phyloP scores from a whole-genome alignment of 1,140 invertebrate species.

The Anoplolepis gracilipes region DNA sequence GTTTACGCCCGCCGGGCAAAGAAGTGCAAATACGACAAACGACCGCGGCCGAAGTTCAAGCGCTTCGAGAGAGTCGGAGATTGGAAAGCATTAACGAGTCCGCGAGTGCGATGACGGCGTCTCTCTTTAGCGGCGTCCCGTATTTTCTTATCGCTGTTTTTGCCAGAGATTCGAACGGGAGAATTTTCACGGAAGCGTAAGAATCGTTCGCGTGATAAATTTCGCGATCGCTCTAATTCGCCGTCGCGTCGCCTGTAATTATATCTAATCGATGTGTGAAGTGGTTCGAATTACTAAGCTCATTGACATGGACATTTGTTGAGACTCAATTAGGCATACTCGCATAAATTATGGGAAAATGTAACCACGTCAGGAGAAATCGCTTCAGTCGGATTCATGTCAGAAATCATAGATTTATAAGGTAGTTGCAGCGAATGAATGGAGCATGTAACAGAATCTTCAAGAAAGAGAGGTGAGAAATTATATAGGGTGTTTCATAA shows the following conservation, averaged over 20 bases:
- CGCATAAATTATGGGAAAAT: constrained; percentile 42
- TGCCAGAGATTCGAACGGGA: background rate
- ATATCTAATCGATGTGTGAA: constrained; percentile 37
- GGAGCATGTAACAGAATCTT: constrained; percentile 45
- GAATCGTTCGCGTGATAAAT: constrained; percentile 11
- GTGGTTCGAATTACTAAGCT: constrained; percentile 37
- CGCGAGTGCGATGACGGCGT: constrained; percentile 19
- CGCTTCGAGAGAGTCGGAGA: constrained; percentile 35
- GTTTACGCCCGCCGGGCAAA: constrained; percentile 56
- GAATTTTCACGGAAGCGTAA: background rate
- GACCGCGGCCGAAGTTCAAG: constrained; percentile 60
- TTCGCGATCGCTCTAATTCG: constrained; percentile 48
- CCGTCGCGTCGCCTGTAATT: constrained; percentile 39
- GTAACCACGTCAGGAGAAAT: constrained; percentile 56
- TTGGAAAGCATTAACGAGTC: constrained; percentile 44
- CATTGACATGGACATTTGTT: constrained; percentile 46
- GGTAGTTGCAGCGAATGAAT: constrained; percentile 48
- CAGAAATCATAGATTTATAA: constrained; percentile 44
- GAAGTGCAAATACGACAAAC: constrained; percentile 56
- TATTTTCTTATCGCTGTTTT: background rate
- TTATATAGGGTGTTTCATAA: constrained; percentile 37
- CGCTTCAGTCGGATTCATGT: constrained; percentile 36
- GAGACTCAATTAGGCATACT: constrained; percentile 41
- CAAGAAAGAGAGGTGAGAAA: constrained; percentile 1
- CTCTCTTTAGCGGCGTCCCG: constrained; percentile 13